Conservation (phyloP, 2,888 invertebrate genomes). For the Hylaea fasciaria region DNA sequence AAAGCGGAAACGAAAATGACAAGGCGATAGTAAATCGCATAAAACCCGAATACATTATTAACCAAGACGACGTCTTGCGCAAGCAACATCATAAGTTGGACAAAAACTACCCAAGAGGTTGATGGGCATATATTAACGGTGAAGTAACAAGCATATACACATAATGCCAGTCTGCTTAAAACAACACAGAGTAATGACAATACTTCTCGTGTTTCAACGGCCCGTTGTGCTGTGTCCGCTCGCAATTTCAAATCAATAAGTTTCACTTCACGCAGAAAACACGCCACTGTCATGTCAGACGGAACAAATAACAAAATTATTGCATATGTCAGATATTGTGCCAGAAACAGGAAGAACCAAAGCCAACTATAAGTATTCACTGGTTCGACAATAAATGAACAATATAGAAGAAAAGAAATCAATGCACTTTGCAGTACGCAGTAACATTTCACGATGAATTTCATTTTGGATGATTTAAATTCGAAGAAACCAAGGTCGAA, state of each 20-base stretch:
- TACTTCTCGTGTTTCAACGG: background rate
- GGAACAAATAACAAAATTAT: background rate
- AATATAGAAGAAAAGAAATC: background rate
- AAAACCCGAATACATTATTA: slow-evolving; percentile 12
- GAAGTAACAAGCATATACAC: background rate
- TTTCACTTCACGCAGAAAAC: background rate
- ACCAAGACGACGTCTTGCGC: slow-evolving; percentile 1
- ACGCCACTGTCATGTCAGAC: background rate
- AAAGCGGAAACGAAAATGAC: background rate
- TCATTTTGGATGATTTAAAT: background rate
- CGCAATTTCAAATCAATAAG: background rate
- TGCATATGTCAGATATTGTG: background rate
- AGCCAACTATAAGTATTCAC: background rate
- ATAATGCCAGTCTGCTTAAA: background rate
- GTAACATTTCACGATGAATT: background rate
- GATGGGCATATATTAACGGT: background rate
- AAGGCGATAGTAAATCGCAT: slow-evolving; percentile 18
- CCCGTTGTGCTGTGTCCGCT: background rate
- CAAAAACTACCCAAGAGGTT: background rate
- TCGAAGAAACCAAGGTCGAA: background rate
- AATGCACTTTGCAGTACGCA: background rate
- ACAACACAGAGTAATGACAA: background rate
- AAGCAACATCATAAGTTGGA: background rate
- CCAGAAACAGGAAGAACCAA: background rate
- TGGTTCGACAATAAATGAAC: background rate